These are phyloP conservation scores for Sinella curviseta DNA, from an alignment of 1,140 invertebrate genomes.

Conservation along the genomic window DNA sequence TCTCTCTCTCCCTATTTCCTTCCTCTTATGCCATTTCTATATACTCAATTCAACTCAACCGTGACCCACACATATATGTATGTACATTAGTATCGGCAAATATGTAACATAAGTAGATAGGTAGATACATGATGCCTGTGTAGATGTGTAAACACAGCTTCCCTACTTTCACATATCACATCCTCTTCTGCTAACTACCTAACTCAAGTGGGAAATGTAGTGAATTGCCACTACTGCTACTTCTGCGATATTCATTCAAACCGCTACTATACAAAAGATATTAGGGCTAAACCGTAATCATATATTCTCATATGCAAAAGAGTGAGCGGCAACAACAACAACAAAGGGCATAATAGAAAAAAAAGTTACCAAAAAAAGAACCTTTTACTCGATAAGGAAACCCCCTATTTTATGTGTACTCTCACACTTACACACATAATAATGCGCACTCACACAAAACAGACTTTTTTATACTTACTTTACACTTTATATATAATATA, in stretches of 20 bases:
- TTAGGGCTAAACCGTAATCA: background rate
- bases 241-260: too few species aligned
- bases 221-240: background rate
- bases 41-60: background rate
- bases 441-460: background rate
- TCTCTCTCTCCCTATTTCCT: background rate
- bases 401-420: background rate
- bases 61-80: slow-evolving; percentile 1
- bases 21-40: background rate
- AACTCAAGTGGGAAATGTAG: background rate
- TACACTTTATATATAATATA: background rate
- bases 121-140: too few species aligned
- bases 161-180: background rate
- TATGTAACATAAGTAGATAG: too few species aligned
- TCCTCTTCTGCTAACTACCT: background rate
- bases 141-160: background rate
- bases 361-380: background rate
- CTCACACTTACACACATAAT: background rate
- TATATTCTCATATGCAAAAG: background rate
- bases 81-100: too few species aligned
- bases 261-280: background rate
- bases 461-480: background rate
- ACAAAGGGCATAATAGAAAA: background rate
- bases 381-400: background rate
- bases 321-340: background rate